Evolutionary conservation across 30 jellyfish, hydroid and myxozoan genomes (phyloP).

Genomic region (Turritopsis dohrnii): DNA sequence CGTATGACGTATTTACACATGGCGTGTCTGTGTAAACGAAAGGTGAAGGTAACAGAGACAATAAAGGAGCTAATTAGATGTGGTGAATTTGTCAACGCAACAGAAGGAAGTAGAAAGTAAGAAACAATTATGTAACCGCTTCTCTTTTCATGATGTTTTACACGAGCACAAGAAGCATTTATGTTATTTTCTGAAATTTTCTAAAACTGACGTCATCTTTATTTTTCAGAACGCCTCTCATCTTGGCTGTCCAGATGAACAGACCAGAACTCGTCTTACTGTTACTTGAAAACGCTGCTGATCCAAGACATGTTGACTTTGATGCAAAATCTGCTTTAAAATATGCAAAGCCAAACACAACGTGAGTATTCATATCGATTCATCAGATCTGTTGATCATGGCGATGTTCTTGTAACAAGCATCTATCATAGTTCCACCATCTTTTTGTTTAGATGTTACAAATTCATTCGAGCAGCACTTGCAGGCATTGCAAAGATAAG

Average conservation of each 20-base stretch:
- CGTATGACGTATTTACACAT: constrained; percentile 8
- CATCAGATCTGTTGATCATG: too few relatives aligned
- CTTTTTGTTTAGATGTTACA: neutral
- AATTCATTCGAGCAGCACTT: neutral
- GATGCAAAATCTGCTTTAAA: neutral
- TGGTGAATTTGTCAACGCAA: neutral
- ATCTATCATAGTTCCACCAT: neutral
- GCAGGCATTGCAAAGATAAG: neutral
- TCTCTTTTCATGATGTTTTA: neutral
- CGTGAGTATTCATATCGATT: too few relatives aligned
- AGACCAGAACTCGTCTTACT: neutral
- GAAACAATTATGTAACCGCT: neutral
- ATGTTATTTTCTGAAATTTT: neutral
- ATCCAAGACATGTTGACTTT: neutral
- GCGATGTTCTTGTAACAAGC: too few relatives aligned
- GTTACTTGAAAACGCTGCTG: neutral
- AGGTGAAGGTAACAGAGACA: neutral
- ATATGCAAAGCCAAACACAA: neutral
- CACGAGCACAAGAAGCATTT: neutral
- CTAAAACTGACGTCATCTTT: neutral
- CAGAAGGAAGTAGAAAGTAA: constrained; percentile 16
- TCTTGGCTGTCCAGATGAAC: neutral
- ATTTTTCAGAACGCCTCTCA: neutral
- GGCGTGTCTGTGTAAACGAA: neutral
- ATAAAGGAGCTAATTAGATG: neutral